Evolutionary conservation across 2,113 vertebrate genomes (phyloP).

Genomic region (Rana temporaria): DNA sequence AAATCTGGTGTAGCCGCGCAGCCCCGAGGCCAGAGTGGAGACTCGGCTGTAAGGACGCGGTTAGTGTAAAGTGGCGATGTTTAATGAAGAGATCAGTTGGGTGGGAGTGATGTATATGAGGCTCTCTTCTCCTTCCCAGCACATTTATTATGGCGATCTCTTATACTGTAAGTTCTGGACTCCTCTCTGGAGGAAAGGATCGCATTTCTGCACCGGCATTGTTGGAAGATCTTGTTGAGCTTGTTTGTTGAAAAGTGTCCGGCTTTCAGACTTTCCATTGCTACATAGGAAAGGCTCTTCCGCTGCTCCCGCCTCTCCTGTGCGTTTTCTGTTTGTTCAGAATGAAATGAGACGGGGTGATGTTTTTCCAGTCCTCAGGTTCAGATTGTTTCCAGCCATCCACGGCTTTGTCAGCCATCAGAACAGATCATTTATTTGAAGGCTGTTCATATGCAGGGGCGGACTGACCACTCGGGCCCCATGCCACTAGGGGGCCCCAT

Average conservation of each 20-base stretch:
- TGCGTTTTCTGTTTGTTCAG: neutral
- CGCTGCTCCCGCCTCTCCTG: neutral
- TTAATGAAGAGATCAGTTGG: neutral
- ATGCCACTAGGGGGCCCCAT: too few species aligned
- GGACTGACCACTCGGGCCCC: too few species aligned
- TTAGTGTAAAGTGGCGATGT: neutral
- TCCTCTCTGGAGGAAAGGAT: neutral
- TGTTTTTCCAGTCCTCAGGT: too few species aligned
- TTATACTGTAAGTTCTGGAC: neutral
- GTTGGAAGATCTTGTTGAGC: neutral
- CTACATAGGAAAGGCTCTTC: too few species aligned
- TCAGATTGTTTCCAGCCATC: too few species aligned
- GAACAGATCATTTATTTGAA: too few species aligned
- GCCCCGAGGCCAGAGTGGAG: constrained; percentile 2
- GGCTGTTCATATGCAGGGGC: too few species aligned
- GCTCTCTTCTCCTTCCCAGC: neutral
- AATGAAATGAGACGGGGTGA: neutral
- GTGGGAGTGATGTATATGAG: neutral
- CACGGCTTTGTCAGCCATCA: too few species aligned
- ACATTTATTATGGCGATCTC: neutral
- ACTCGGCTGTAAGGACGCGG: neutral
- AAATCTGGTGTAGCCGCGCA: constrained; percentile 6
- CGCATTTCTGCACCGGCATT: neutral
- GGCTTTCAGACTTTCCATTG: neutral
- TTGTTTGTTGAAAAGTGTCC: neutral